Conservation (phyloP, 2,888 invertebrate species). For the Coelopa pilipes region DNA sequence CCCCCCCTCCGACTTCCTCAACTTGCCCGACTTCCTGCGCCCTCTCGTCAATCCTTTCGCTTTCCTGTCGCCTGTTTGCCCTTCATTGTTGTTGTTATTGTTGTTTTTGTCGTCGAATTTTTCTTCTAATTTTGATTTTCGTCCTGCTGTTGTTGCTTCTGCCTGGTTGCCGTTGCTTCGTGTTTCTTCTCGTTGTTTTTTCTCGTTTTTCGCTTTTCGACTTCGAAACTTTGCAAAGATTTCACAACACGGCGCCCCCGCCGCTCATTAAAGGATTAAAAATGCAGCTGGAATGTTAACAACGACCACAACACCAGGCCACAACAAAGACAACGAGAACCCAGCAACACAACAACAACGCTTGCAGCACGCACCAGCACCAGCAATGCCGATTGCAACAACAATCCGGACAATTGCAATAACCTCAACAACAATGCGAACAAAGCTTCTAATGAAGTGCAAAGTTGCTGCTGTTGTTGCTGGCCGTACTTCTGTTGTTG, state of each 20-base stretch:
- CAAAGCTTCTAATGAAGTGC: not conserved
- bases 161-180: not conserved
- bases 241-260: not conserved
- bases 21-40: too few species aligned
- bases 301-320: not conserved
- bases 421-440: too few species aligned
- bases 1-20: too few species aligned
- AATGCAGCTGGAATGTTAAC: constrained; percentile 3
- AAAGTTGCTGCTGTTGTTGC: not conserved
- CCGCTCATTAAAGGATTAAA: constrained; percentile 21
- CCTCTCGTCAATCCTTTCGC: too few species aligned
- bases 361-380: not conserved
- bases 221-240: constrained; percentile 10
- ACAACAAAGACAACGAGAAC: not conserved
- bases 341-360: not conserved
- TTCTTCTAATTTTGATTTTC: not conserved
- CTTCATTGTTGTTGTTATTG: too few species aligned
- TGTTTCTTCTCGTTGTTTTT: not conserved
- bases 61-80: too few species aligned
- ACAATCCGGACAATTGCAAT: not conserved
- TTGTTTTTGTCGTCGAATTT: not conserved
- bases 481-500: not conserved
- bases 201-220: not conserved
- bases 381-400: not conserved
- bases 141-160: not conserved